These are phyloP conservation scores for Dynastes tityus DNA, from an alignment of 2,888 invertebrate genomes.

Conservation along the genomic window DNA sequence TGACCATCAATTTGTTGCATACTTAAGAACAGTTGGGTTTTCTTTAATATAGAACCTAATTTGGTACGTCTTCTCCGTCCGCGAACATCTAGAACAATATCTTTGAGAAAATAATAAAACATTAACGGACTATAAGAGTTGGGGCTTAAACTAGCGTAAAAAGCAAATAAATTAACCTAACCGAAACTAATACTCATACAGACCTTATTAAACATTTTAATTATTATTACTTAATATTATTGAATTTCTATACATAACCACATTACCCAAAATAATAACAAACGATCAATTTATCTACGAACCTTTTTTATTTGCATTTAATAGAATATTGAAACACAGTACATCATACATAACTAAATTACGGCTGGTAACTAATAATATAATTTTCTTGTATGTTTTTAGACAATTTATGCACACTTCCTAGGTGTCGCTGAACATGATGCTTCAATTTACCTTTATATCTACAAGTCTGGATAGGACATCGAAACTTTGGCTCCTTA, in stretches of 20 bases:
- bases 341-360: conserved; percentile 6
- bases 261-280: too few species aligned
- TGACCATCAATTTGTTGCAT: conserved; percentile 22
- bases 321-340: not conserved
- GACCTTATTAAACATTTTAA: not conserved
- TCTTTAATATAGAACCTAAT: not conserved
- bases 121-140: too few species aligned
- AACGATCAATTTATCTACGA: too few species aligned
- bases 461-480: conserved; percentile 42
- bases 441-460: conserved; percentile 51
- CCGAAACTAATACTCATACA: not conserved
- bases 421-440: conserved; percentile 49
- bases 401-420: conserved; percentile 34
- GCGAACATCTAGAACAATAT: conserved; percentile 29
- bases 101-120: conserved; percentile 1
- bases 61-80: conserved; percentile 9
- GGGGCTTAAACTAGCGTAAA: too few species aligned
- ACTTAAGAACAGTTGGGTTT: conserved; percentile 5
- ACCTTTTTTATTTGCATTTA: too few species aligned
- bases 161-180: too few species aligned
- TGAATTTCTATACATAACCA: not conserved
- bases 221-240: not conserved
- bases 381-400: conserved; percentile 25
- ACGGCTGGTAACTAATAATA: conserved; percentile 15
- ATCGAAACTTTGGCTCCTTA: conserved; percentile 46